These are phyloP conservation scores for Sorex araneus DNA, from an alignment of 2,113 vertebrate genomes.

Conservation along the genomic window DNA sequence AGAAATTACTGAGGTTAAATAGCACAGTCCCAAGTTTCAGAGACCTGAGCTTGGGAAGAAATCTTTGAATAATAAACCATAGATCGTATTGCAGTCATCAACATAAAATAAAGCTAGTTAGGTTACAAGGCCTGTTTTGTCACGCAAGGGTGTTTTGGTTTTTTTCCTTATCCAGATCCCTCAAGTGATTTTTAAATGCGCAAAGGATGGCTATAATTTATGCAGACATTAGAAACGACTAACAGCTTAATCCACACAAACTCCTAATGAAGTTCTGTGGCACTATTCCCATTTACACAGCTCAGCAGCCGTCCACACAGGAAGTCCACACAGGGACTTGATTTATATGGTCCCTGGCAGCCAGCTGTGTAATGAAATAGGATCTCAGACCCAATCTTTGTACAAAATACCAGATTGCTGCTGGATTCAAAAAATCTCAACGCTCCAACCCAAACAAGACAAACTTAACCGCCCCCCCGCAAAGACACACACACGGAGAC, in stretches of 20 bases:
- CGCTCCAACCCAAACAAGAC: neutral
- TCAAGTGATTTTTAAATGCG: constrained; percentile 79
- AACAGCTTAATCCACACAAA: constrained; percentile 57
- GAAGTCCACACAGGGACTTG: neutral
- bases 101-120: constrained; percentile 72
- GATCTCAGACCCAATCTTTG: neutral
- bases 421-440: constrained; percentile 48
- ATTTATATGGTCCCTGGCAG: neutral
- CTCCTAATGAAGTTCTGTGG: constrained; percentile 38
- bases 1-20: constrained; percentile 76
- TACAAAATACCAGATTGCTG: constrained; percentile 41
- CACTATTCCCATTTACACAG: neutral
- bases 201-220: constrained; percentile 59
- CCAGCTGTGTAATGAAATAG: constrained; percentile 37
- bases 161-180: constrained; percentile 57
- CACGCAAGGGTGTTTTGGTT: constrained; percentile 36
- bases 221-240: constrained; percentile 59
- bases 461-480: too few relatives aligned
- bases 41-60: constrained; percentile 69
- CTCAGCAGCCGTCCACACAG: neutral
- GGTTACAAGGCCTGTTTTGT: constrained; percentile 34
- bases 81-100: constrained; percentile 72
- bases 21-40: constrained; percentile 65
- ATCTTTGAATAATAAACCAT: constrained; percentile 78
- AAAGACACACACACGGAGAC: too few relatives aligned